Percentiles rank a stretch among this genome's conserved stretches.
Conservation (phyloP, 2,888 invertebrate genomes). For the Rotaria sp. region DNA sequence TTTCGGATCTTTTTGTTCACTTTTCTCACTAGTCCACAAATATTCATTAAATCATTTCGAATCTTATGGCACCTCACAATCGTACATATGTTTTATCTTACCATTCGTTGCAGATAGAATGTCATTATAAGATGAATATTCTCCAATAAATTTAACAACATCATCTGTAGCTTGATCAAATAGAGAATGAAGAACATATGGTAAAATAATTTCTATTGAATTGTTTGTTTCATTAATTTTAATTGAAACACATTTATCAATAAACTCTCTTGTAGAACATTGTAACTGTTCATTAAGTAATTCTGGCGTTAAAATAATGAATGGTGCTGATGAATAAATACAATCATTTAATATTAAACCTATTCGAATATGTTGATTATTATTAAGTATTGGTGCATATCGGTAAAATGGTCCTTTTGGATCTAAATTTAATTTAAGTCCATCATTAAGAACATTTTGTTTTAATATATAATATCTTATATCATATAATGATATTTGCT, state of each 20-base stretch:
- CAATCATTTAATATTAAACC: slow-evolving; percentile 47
- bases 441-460: slow-evolving; percentile 42
- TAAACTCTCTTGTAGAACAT: slow-evolving; percentile 45
- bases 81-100: too few species aligned
- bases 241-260: slow-evolving; percentile 41
- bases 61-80: too few species aligned
- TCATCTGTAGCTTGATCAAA: slow-evolving; percentile 44
- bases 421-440: slow-evolving; percentile 43
- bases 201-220: slow-evolving; percentile 45
- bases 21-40: too few species aligned
- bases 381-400: slow-evolving; percentile 43
- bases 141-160: slow-evolving; percentile 45
- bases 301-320: slow-evolving; percentile 45
- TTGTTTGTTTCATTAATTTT: not conserved
- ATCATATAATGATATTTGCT: slow-evolving; percentile 47
- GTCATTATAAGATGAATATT: slow-evolving; percentile 42
- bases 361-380: slow-evolving; percentile 41
- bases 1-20: too few species aligned
- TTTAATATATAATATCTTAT: slow-evolving; percentile 46
- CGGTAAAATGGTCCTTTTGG: slow-evolving; percentile 46
- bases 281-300: slow-evolving; percentile 45
- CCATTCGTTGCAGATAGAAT: not conserved
- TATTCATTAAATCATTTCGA: too few species aligned
- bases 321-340: slow-evolving; percentile 47
- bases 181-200: slow-evolving; percentile 43